Evolutionary conservation across 2,888 invertebrate species (phyloP).

Genomic region (Thysanoteuthis rhombus): DNA sequence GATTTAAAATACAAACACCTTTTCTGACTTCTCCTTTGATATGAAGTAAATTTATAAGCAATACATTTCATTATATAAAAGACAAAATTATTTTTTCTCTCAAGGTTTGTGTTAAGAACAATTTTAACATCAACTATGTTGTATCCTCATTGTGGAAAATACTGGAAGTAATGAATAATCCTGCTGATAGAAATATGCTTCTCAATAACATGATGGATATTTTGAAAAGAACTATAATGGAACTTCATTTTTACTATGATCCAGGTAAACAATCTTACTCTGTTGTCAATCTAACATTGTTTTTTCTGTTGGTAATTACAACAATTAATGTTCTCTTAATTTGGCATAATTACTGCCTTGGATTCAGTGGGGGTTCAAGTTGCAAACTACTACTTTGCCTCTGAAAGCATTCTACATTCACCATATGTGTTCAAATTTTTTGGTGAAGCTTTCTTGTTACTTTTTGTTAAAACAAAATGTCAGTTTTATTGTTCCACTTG

Average conservation of each 20-base stretch:
- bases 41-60: too few relatives aligned
- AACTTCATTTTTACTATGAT: slow-evolving; percentile 62
- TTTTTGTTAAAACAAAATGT: too few relatives aligned
- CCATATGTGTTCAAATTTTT: not conserved
- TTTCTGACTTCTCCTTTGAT: too few relatives aligned
- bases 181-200: slow-evolving; percentile 55
- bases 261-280: slow-evolving; percentile 44
- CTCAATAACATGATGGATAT: slow-evolving; percentile 62
- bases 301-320: not conserved
- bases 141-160: slow-evolving; percentile 57
- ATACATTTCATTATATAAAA: too few relatives aligned
- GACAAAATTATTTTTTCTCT: slow-evolving; percentile 24
- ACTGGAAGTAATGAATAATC: slow-evolving; percentile 56
- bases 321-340: too few relatives aligned
- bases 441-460: not conserved
- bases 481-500: too few relatives aligned
- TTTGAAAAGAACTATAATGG: slow-evolving; percentile 63
- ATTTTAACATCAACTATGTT: slow-evolving; percentile 56
- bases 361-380: too few relatives aligned
- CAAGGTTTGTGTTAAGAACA: slow-evolving; percentile 65
- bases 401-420: not conserved
- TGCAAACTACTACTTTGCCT: not conserved
- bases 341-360: too few relatives aligned
- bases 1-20: too few relatives aligned
- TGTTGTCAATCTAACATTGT: not conserved